Evolutionary conservation across 2,888 invertebrate genomes (phyloP).

Genomic region (Andrena chrysosceles): DNA sequence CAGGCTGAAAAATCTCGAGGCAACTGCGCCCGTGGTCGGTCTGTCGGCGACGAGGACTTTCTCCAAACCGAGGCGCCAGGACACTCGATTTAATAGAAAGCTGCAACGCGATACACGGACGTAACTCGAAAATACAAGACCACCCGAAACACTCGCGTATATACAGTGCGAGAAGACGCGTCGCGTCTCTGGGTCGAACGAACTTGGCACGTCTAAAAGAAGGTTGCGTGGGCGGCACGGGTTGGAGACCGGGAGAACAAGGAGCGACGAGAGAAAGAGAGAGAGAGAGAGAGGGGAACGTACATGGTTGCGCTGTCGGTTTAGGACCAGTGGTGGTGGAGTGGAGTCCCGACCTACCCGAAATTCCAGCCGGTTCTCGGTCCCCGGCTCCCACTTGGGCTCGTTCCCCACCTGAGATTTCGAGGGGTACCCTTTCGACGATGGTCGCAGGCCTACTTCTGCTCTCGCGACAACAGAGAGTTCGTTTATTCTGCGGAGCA

Average conservation of each 20-base stretch:
- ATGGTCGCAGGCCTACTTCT: constrained; percentile 70
- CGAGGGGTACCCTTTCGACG: constrained; percentile 55
- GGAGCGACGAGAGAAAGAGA: constrained; percentile 36
- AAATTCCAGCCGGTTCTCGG: constrained; percentile 75
- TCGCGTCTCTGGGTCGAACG: constrained; percentile 5
- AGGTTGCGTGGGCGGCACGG: constrained; percentile 22
- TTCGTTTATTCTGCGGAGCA: constrained; percentile 80
- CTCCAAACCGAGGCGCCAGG: too few species aligned
- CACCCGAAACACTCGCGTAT: background rate
- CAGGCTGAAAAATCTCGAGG: background rate
- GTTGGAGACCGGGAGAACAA: background rate
- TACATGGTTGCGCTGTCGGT: constrained; percentile 22
- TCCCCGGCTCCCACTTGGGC: constrained; percentile 41
- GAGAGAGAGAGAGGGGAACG: constrained; percentile 13
- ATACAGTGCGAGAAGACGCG: background rate
- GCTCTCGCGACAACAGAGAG: constrained; percentile 58
- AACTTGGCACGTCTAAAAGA: constrained; percentile 36
- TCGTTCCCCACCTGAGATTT: constrained; percentile 45
- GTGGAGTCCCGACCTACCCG: constrained; percentile 76
- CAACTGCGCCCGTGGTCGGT: too few species aligned
- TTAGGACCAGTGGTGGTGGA: constrained; percentile 33
- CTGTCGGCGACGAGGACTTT: too few species aligned
- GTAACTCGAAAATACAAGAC: background rate
- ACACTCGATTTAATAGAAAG: too few species aligned
- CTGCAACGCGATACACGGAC: background rate